phyloP scores from a whole-genome alignment of 2,888 invertebrate genomes.

The Meiosimyza decipiens region DNA sequence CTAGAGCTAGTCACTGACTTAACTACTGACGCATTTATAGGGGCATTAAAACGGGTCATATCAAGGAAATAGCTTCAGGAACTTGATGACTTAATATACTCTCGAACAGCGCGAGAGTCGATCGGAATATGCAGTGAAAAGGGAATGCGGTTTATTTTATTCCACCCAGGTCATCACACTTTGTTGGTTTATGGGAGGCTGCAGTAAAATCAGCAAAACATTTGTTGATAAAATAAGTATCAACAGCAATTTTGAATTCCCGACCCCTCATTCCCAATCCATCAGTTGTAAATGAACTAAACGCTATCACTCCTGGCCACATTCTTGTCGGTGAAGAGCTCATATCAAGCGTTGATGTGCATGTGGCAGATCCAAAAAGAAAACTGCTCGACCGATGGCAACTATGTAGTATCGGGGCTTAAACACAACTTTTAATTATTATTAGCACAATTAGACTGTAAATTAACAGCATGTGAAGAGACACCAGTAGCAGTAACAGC shows the following conservation, averaged over 20 bases:
- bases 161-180: background rate
- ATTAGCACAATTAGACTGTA: too few species aligned
- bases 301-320: too few species aligned
- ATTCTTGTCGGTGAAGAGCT: too few species aligned
- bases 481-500: too few species aligned
- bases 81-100: too few species aligned
- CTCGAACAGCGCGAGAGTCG: too few species aligned
- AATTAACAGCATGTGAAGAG: too few species aligned
- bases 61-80: background rate
- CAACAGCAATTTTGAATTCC: background rate
- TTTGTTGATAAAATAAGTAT: background rate
- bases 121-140: background rate
- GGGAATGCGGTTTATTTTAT: background rate
- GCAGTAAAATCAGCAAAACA: background rate
- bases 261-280: background rate
- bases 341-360: too few species aligned
- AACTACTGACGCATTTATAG: constrained; percentile 36
- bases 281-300: background rate
- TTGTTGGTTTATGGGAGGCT: background rate
- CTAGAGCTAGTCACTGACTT: constrained; percentile 36
- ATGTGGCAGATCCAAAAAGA: too few species aligned
- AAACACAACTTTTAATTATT: too few species aligned
- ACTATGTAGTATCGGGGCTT: too few species aligned
- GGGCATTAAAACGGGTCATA: constrained; percentile 32
- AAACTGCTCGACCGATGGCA: too few species aligned